Base-by-base conservation (phyloP, 2,797 vertebrate species). In the Dromococcyx pavoninus region DNA sequence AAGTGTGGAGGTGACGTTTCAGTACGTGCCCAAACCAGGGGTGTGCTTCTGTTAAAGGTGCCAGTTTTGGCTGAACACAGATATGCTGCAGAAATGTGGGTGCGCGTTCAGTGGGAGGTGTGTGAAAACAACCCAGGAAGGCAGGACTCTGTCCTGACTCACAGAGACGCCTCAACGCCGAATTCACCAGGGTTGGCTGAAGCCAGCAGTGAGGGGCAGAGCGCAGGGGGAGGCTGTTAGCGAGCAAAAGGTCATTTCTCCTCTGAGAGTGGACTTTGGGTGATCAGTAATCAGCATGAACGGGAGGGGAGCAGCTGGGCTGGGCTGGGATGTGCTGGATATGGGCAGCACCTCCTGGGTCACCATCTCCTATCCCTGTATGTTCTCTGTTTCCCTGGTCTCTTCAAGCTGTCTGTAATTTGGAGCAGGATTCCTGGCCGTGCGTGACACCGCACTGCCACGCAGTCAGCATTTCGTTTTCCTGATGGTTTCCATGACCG, bases 401-500 rank as follows among this genome's bases (percentile, higher is more conserved):
- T 27, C 17, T 39, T 22, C 25, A 3, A 11, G 51, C 54, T 3
- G 28, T 2, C 3, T 0, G 3, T 12, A 13, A 6, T 5, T 18
- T 5, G n/a, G 27, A 28, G 2, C 54, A 19, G 77, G 80, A 13
- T 91, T 71, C 71, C 76, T 64, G 71, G 7, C 17, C 3, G 37
- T 27, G 18, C 33, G 66, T 35, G 2, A 4, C 57, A 1, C 33
- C 16, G 0, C 15, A 0, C 17, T 32, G 66, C 51, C 43, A 1
- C 7, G 0, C 77, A 12, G 14, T 1, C 33, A 25, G 71, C 0
- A 0, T 24, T 74, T 73, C 15, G 23, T 22, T 9, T 75, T 27
- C 60, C 25, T 3, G 8, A 0, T 0, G 17, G 5, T 35, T 27
- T 44, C 79, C 76, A 33, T 11, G 3, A 1, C 33, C 6, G 0